Evolutionary conservation across 2,797 vertebrate species (phyloP).

Genomic region (Sternarchorhynchus goeldii): DNA sequence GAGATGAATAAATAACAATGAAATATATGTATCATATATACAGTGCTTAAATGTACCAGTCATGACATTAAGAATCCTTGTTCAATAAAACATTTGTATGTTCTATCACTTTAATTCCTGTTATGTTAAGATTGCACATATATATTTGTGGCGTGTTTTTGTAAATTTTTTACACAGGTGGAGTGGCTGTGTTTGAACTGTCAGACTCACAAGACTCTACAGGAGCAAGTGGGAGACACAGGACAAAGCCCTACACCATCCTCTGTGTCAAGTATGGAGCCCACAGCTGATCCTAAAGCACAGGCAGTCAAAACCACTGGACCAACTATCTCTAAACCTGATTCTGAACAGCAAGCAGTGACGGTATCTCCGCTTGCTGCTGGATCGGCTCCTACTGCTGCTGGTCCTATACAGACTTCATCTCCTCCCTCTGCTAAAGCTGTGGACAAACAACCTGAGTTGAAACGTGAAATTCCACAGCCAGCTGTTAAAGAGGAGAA

Average conservation of each 20-base stretch:
- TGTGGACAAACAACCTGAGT: conserved; percentile 47
- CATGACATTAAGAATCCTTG: too few species aligned
- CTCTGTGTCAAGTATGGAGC: conserved; percentile 56
- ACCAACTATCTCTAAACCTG: conserved; percentile 31
- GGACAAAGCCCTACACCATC: conserved; percentile 71
- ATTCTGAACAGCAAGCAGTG: conserved; percentile 37
- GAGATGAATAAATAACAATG: too few species aligned
- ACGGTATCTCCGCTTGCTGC: conserved; percentile 29
- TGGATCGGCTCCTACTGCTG: conserved; percentile 24
- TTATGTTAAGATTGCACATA: background rate
- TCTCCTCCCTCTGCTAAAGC: conserved; percentile 9
- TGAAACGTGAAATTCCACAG: conserved; percentile 39
- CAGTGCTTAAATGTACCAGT: too few species aligned
- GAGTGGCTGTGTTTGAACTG: conserved; percentile 99
- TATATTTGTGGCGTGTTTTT: background rate
- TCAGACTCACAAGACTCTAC: conserved; percentile 91
- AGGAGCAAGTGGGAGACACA: conserved; percentile 84
- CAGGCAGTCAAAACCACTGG: conserved; percentile 43
- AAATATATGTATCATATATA: too few species aligned
- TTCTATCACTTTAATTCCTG: too few species aligned
- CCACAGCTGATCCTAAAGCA: conserved; percentile 51
- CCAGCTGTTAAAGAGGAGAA: conserved; percentile 14
- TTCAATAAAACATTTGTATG: too few species aligned
- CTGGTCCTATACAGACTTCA: conserved; percentile 9
- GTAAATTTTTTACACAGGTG: conserved; percentile 74